These are phyloP conservation scores for Cryptoprocta ferox DNA, from an alignment of 2,797 vertebrate genomes.

Conservation along the genomic window DNA sequence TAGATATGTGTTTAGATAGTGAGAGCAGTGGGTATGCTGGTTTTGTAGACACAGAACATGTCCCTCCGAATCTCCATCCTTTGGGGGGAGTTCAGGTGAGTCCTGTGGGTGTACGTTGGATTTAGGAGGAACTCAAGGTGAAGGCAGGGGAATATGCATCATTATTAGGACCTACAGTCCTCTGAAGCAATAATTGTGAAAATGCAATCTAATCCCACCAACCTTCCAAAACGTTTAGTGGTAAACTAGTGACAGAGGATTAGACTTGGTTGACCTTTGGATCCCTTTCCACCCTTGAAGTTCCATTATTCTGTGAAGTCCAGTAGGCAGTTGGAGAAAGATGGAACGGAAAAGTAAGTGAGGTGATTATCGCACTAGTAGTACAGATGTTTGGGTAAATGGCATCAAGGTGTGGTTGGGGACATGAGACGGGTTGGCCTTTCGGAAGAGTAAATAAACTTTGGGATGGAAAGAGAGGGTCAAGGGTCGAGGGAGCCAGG, in stretches of 20 bases:
- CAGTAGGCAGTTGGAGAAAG: conserved; percentile 72
- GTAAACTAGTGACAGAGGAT: accelerated
- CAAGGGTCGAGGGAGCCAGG: neutral
- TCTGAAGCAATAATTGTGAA: neutral
- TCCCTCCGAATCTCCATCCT: accelerated
- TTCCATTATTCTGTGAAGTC: conserved; percentile 51
- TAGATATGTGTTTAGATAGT: accelerated
- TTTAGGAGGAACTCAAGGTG: neutral
- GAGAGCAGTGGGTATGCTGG: accelerated
- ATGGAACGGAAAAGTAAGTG: conserved; percentile 61
- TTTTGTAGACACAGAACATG: accelerated
- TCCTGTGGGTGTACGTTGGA: neutral
- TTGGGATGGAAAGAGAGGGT: neutral
- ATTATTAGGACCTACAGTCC: neutral
- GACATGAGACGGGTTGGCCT: neutral
- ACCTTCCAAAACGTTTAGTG: neutral
- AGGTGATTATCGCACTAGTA: accelerated
- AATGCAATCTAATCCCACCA: accelerated
- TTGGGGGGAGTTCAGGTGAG: neutral
- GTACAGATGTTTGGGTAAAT: accelerated
- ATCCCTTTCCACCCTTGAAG: neutral
- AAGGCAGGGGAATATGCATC: neutral
- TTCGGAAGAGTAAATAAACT: neutral
- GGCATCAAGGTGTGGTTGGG: accelerated
- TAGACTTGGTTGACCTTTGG: neutral